A percentile compares a stretch with the other conserved stretches of the same genome.
These are phyloP conservation scores for Regulus satrapa DNA, from an alignment of 2,113 vertebrate genomes.

Conservation along the genomic window DNA sequence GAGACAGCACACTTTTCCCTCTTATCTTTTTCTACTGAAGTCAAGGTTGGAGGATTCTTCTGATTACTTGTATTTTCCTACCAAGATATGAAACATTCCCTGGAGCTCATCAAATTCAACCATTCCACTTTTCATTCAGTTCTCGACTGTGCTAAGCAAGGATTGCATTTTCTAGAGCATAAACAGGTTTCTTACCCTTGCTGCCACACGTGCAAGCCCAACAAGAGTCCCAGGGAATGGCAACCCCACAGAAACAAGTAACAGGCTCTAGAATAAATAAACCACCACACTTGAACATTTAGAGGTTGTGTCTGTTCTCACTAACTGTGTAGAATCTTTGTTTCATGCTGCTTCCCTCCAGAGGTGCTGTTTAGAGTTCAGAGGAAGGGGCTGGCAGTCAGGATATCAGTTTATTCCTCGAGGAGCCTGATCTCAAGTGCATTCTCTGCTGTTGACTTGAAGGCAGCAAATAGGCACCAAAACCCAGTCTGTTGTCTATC, in stretches of 20 bases:
- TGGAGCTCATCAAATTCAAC: neutral
- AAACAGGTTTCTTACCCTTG: neutral
- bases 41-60: neutral
- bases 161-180: neutral
- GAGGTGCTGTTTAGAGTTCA: neutral
- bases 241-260: neutral
- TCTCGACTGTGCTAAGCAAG: neutral
- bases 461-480: neutral
- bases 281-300: neutral
- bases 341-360: neutral
- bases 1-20: neutral
- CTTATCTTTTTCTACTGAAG: neutral
- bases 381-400: neutral
- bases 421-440: neutral
- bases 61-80: neutral
- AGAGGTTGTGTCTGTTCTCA: neutral
- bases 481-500: neutral
- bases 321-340: neutral
- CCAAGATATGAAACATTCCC: neutral
- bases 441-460: neutral
- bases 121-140: neutral
- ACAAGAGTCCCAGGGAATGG: neutral
- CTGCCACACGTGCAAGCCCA: neutral
- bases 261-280: neutral
- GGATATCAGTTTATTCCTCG: neutral